Evolutionary conservation across 1,140 invertebrate genomes (phyloP), one percentile per base, ranked within the genome.

Genomic region (Ganaspis sp.): DNA sequence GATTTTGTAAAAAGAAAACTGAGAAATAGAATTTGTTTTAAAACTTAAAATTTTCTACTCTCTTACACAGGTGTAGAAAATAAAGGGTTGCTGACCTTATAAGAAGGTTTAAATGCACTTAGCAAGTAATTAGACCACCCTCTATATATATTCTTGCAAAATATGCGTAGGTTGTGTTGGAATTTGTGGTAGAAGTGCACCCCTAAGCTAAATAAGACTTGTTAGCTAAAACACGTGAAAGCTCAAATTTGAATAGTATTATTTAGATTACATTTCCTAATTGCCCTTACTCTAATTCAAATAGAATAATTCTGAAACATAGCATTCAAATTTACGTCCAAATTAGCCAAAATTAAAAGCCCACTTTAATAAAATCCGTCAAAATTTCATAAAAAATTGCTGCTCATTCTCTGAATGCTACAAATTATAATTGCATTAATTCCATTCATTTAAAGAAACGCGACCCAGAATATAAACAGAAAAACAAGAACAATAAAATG

Each of bases 161-260:
- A 26, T 58, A 58, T 58, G 54, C 54, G 21, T 58, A 23, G 54
- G 21, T 58, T 21, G 23, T 58, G 54, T 12, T 21, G 15, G 54
- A 58, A 58, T 58, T 58, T 26, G 21, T 8, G 21, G 21, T 26
- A 9, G 9, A 11, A 58, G 21, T 26, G 21, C 45, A 58, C 54
- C 54, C 9, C 54, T 58, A 58, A 58, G 54, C 23, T 64, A 64
- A 26, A 29, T 64, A 29, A 64, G 54, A 21, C 54, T 64, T 64
- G 11, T 64, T 64, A 64, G 54, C 54, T 64, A 23, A 26, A 29
- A 64, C 21, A 26, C 54, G 11, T 29, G 21, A 23, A 29, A 64
- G 21, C 23, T 9, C 23, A 64, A 64, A 64, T 64, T 64, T 64
- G 54, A 64, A 64, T 64, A 64, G 54, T 15, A 21, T 64, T 26